Evolutionary conservation across 2,113 vertebrate genomes (phyloP), one percentile per base, ranked within the genome.

Genomic region (Microtus montanus): DNA sequence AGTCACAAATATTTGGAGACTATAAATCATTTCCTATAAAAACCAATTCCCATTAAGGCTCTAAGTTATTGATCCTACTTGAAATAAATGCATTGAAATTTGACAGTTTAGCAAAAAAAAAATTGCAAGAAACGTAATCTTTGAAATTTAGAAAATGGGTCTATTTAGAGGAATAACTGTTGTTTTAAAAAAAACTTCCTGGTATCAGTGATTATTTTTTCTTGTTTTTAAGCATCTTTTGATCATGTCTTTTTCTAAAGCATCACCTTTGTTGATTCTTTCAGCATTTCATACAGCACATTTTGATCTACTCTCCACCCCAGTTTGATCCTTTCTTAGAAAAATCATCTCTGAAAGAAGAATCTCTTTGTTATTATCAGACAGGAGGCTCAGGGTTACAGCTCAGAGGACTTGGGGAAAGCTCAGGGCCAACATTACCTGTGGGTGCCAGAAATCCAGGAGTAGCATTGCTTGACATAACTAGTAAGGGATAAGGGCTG

Each of bases 71-170:
- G 54, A n/a, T 75, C 49, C 90, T 78, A 78, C 54, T 79, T 41
- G 1, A 28, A 87, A 44, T 73, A 24, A 95, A 93, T 70, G 54
- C 68, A 86, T 47, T 13, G 74, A 92, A 92, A 66, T 68, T 61
- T 87, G 17, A 35, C 47, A 90, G 49, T 64, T 90, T 87, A 89
- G 35, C 63, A 90, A 38, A 75, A 95, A 84, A 84, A 4, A 58
- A 58, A 41, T 82, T 86, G 2, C 7, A 93, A 85, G 41, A 92
- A 96, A 91, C 61, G 70, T 0, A 78, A 22, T 86, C 44, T 91
- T 79, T 95, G 28, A 87, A 93, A 91, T 75, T 93, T 91, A 71
- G 35, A 87, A 93, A 80, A 93, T 41, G 93, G 47, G 91, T 63
- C n/a, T 79, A 66, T 5, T 87, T 87, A 90, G 54, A 75, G 20